These are phyloP conservation scores for Drosophila subsilvestris DNA, from an alignment of 2,888 invertebrate genomes.

Conservation along the genomic window DNA sequence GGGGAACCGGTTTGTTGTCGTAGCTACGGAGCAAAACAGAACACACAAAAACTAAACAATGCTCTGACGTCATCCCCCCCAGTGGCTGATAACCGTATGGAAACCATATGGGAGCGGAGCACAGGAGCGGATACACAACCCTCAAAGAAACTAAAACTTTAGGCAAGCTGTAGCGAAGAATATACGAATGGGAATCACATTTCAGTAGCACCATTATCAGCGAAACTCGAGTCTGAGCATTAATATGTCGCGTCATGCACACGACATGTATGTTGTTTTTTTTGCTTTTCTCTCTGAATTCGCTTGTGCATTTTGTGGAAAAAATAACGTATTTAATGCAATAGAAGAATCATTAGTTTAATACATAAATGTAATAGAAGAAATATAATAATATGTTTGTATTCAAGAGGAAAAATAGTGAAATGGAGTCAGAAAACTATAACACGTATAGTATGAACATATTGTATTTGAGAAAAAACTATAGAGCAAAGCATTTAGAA, in stretches of 20 bases:
- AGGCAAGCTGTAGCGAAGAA: background rate
- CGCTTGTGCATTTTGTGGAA: background rate
- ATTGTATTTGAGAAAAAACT: background rate
- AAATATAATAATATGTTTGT: background rate
- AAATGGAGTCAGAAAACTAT: background rate
- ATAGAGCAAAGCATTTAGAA: background rate
- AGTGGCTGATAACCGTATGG: constrained; percentile 26
- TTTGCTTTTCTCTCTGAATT: background rate
- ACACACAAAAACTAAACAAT: constrained; percentile 40
- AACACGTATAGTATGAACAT: background rate
- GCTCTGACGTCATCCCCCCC: constrained; percentile 57
- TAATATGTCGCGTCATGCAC: background rate
- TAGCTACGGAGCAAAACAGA: constrained; percentile 70
- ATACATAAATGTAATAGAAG: background rate
- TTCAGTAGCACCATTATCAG: no score
- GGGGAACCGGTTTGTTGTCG: constrained; percentile 71
- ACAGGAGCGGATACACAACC: constrained; percentile 2
- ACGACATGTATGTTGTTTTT: background rate
- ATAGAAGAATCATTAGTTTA: background rate
- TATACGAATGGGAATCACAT: background rate
- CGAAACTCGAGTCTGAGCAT: no score
- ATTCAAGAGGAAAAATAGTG: background rate
- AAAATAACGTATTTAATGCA: background rate
- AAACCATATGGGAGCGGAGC: constrained; percentile 16
- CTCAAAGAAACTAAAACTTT: background rate